Evolutionary conservation across 2,797 vertebrate species (phyloP), one percentile per base, ranked within the genome.

Genomic region (Neoniphon sammara): DNA sequence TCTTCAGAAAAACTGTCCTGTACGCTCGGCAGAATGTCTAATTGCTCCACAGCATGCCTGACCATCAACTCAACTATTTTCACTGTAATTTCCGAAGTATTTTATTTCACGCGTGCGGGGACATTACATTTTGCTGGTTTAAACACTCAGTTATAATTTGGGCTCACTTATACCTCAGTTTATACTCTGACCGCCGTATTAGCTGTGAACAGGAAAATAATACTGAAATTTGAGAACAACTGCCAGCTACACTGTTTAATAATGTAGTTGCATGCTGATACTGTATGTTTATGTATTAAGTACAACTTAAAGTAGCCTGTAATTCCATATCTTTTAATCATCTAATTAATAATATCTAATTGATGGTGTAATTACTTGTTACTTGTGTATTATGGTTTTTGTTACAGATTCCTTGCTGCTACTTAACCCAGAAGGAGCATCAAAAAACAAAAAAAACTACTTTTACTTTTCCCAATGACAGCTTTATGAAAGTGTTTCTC

Each of bases 131-230:
- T 57, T 25, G n/a, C 31, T 11, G n/a, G n/a, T 59, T n/a, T 14
- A 60, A 66, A 39, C 11, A 31, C 46, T 12, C n/a, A 49, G 52
- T 73, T 18, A 69, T 7, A 21, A 36, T 65, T 25, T 44, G 4
- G 7, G 42, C 11, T 63, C n/a, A 62, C 17, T 27, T 21, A 44
- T 46, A 14, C 10, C 39, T 14, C 12, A 42, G 11, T 3, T 42
- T 14, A 42, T 42, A 50, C 17, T 0, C 53, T 54, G 31, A 42
- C 1, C 7, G 52, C 30, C 5, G 3, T 46, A 56, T 56, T 62
- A 69, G 54, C 14, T 21, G 27, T 73, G 18, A 14, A 49, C 68
- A 5, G 58, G 30, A 55, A 72, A 57, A 58, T 66, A 21, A 12
- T 3, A 17, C 1, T 34, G 60, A 75, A 36, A 27, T 27, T 27